These are phyloP conservation scores for Synergus japonicus DNA, from an alignment of 2,888 invertebrate genomes.

Conservation along the genomic window DNA sequence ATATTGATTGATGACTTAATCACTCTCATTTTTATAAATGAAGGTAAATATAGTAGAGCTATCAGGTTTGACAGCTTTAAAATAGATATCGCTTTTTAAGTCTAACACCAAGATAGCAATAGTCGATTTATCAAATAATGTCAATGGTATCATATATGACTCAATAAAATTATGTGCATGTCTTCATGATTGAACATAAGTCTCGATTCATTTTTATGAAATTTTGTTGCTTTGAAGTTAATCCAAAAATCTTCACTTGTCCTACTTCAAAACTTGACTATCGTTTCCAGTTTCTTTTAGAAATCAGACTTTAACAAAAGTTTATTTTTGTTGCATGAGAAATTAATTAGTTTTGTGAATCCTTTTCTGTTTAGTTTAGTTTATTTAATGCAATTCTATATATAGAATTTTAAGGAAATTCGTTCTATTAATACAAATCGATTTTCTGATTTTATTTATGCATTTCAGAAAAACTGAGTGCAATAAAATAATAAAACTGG, in stretches of 20 bases:
- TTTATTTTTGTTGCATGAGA: not conserved
- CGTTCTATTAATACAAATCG: not conserved
- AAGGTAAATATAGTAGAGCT: not conserved
- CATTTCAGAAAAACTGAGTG: conserved; percentile 5
- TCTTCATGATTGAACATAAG: not conserved
- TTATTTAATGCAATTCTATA: too few species aligned
- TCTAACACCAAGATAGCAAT: conserved; percentile 17
- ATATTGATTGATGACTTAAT: not conserved
- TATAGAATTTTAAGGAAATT: not conserved
- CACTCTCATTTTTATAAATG: not conserved
- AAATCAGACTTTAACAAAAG: too few species aligned
- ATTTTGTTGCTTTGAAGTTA: not conserved
- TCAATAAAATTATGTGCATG: not conserved
- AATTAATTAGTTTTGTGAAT: not conserved
- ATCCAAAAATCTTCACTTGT: too few species aligned
- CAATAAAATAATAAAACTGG: conserved; percentile 58
- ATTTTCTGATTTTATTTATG: not conserved
- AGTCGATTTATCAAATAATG: conserved; percentile 40
- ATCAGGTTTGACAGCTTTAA: not conserved
- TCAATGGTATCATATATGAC: conserved; percentile 7
- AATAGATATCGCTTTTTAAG: conserved; percentile 26
- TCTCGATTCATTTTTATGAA: not conserved
- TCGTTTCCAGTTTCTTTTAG: too few species aligned
- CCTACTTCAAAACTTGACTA: too few species aligned
- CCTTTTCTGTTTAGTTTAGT: not conserved